Conservation (phyloP, 2,797 vertebrate genomes). For the Morelia viridis region DNA sequence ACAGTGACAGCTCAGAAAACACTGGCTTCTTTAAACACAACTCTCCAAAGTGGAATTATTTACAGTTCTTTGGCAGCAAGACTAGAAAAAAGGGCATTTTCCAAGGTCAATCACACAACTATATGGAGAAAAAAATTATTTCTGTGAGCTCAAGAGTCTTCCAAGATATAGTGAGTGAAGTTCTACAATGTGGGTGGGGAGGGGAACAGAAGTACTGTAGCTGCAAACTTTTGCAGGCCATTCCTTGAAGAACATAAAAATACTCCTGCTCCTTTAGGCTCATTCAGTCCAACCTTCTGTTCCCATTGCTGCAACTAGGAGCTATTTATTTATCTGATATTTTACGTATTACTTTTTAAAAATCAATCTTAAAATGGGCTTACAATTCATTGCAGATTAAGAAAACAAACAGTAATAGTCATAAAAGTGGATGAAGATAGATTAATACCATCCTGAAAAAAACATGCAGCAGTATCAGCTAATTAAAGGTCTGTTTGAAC, state of each 20-base stretch:
- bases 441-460: not conserved
- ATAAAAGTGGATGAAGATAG: not conserved
- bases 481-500: not conserved
- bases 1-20: not conserved
- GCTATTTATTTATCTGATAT: not conserved
- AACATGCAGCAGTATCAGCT: not conserved
- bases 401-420: not conserved
- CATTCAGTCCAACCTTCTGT: not conserved
- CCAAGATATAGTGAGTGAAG: not conserved
- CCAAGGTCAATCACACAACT: not conserved
- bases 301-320: not conserved
- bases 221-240: not conserved
- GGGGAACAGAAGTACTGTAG: not conserved
- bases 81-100: not conserved
- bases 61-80: not conserved
- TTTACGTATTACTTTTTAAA: not conserved
- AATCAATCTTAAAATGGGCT: not conserved
- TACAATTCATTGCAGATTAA: not conserved
- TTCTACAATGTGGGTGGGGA: not conserved
- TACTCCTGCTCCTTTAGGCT: not conserved
- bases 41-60: conserved; percentile 4
- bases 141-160: not conserved
- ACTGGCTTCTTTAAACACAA: not conserved
- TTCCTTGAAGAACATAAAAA: not conserved
- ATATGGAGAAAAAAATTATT: not conserved